These are phyloP conservation scores for Drosophila pallidifrons DNA, from an alignment of 1,140 invertebrate genomes.

Conservation along the genomic window DNA sequence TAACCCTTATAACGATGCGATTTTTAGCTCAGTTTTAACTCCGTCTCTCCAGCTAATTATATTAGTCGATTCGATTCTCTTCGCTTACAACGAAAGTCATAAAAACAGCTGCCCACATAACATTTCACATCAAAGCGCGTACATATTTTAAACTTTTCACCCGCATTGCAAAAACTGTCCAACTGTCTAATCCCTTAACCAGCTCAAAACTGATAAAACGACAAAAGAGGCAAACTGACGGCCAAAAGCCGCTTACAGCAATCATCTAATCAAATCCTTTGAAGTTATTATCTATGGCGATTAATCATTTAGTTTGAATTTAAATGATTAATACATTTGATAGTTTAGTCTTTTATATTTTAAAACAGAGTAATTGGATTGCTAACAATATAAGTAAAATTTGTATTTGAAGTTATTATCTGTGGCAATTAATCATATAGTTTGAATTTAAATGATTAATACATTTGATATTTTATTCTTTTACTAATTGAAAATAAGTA, in stretches of 20 bases:
- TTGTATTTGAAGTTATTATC: constrained; percentile 14
- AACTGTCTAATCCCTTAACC: constrained; percentile 47
- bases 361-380: too few species aligned
- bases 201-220: constrained; percentile 4
- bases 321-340: too few species aligned
- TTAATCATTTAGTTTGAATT: background rate
- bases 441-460: background rate
- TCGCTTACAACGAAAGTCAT: constrained; percentile 62
- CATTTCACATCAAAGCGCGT: background rate
- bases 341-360: too few species aligned
- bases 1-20: constrained; percentile 60
- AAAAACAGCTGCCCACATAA: constrained; percentile 79
- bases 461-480: constrained; percentile 6
- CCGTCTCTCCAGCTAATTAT: constrained; percentile 65
- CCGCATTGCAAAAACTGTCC: constrained; percentile 51
- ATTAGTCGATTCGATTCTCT: constrained; percentile 58
- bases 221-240: constrained; percentile 17
- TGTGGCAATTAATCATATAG: background rate
- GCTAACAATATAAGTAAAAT: too few species aligned
- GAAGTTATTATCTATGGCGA: background rate
- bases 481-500: too few species aligned
- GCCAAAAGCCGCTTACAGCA: constrained; percentile 69
- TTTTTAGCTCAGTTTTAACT: constrained; percentile 43
- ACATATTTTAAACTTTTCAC: constrained; percentile 48
- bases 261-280: constrained; percentile 59